A percentile compares a stretch with the other conserved stretches of the same genome.
These are phyloP conservation scores for Acropternis orthonyx DNA, from an alignment of 2,797 vertebrate species.

Conservation along the genomic window DNA sequence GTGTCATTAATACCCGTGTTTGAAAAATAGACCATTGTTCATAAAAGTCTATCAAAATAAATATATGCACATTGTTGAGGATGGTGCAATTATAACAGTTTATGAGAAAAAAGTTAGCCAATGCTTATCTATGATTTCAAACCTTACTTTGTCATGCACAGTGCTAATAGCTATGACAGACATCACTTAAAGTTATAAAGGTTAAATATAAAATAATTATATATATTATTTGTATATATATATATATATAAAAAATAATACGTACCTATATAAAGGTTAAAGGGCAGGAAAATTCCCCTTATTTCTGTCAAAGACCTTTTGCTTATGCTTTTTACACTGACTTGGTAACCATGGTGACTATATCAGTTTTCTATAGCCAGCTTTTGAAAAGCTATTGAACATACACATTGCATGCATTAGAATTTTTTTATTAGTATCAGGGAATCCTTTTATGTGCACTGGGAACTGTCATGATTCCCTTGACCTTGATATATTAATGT, in stretches of 20 bases:
- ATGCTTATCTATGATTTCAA: background rate
- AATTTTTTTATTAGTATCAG: background rate
- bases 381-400: background rate
- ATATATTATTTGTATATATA: too few relatives aligned
- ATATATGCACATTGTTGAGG: background rate
- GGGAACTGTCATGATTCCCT: background rate
- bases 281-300: background rate
- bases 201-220: too few relatives aligned
- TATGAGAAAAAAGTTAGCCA: background rate
- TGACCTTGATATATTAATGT: background rate
- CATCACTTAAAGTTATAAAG: background rate
- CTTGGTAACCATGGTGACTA: background rate
- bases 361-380: background rate
- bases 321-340: background rate
- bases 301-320: background rate
- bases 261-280: background rate
- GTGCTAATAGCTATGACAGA: background rate
- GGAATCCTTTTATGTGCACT: background rate
- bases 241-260: background rate
- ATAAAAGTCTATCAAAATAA: background rate
- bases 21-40: background rate
- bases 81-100: background rate
- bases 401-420: background rate
- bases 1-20: fast-evolving
- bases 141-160: background rate